Evolutionary conservation across 1,140 invertebrate species (phyloP), one percentile per base, ranked within the genome.

Genomic region (Drosophila lowei): DNA sequence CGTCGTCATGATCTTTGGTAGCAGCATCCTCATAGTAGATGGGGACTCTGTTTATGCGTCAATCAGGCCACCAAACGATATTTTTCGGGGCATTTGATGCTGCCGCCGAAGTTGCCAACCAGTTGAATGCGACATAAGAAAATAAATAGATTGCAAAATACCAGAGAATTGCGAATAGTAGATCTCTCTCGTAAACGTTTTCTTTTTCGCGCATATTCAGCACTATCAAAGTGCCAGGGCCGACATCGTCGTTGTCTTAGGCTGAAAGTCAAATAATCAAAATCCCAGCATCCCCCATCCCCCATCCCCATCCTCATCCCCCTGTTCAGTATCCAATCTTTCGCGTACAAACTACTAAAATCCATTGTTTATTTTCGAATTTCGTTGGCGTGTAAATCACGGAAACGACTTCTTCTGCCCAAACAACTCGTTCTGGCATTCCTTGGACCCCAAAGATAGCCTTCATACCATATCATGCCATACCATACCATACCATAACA

Each of bases 381-480:
- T 81, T 86, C 74, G 73, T 77, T 77, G 54, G 83, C 74, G 83
- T 85, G 81, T 86, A 86, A 86, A 86, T 86, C 81, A 86, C 83
- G 81, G 81, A 86, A 86, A 86, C 74, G 68, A 77, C 68, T 30
- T 8, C 30, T 77, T 72, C 80, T 73, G 64, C 43, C 66, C 77
- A 74, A 21, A 21, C 67, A 72, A 79, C 72, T 80, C 77, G 62
- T 68, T 34, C 30, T 68, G 63, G 65, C 63, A 68, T 68, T 68
- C 64, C 66, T 68, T 2, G 18, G 25, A 44, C 30, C 8, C 30
- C 30, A 30, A 30, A 30, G 30, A 30, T 7, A 30, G 30, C 30
- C 28, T 8, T 30, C 28, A 30, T 8, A 8, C 30, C 30, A 3
- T 7, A 6, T 5, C 23, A 28, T 28, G 1, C 25, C 25, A 28